Percentiles rank a stretch among this genome's conserved stretches.
phyloP scores from a whole-genome alignment of 1,140 invertebrate species.

The Coenobita brevimanus region DNA sequence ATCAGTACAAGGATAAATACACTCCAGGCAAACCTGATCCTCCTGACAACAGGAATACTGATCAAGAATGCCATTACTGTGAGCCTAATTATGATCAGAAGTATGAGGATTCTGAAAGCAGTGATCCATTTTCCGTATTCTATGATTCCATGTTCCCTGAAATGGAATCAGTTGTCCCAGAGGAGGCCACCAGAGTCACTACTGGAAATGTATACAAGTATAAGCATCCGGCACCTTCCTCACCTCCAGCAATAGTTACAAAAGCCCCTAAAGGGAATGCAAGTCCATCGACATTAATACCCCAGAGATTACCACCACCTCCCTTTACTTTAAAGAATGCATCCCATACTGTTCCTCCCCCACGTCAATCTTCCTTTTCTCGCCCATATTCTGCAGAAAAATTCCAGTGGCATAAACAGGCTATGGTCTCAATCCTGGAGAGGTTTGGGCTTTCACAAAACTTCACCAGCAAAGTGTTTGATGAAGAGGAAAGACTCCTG shows the following conservation, averaged over 20 bases:
- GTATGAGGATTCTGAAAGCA: no score
- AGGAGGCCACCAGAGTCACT: background rate
- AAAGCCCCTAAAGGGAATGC: background rate
- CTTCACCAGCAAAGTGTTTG: conserved; percentile 23
- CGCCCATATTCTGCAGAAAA: background rate
- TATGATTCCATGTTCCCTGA: conserved; percentile 51
- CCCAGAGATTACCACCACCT: background rate
- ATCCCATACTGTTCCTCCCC: no score
- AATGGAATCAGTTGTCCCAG: conserved; percentile 8
- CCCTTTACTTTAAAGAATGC: background rate
- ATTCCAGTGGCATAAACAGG: background rate
- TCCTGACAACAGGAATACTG: background rate
- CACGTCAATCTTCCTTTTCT: no score
- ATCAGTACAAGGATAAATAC: no score
- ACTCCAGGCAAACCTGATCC: background rate
- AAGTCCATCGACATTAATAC: background rate
- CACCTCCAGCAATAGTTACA: background rate
- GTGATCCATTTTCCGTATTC: conserved; percentile 52
- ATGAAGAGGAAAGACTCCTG: conserved; percentile 20
- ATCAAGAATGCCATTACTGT: background rate
- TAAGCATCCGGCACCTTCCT: background rate
- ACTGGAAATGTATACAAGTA: background rate
- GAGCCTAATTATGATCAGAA: background rate
- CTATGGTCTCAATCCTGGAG: conserved; percentile 21
- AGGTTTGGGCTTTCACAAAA: conserved; percentile 44